Base-by-base conservation (phyloP, 2,113 vertebrate genomes). In the Bubalus kerabau region DNA sequence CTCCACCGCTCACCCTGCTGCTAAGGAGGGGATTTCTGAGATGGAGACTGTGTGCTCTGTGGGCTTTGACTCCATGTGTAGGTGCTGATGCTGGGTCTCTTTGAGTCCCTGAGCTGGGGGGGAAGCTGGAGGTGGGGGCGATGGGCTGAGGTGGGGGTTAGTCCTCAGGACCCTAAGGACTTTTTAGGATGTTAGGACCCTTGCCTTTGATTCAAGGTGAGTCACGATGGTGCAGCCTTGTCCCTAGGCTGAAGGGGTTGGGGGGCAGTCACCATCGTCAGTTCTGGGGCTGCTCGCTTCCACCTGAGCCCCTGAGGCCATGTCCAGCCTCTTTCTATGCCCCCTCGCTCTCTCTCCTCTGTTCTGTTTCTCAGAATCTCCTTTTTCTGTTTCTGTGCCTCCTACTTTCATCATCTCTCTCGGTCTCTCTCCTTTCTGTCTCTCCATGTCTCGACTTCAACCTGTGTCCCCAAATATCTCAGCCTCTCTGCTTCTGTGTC, bases 1-100 rank as follows among this genome's bases (percentile, higher is more conserved):
- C 87, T 91, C 87, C 48, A 23, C 28, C 23, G 17, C n/a, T 89
- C 60, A 94, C 78, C 57, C 57, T 6, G 9, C 59, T 2, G 43
- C 92, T 93, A 96, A 95, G 87, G 95, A 95, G 46, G 52, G 3
- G 48, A 43, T 74, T 91, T 43, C 87, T 87, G 64, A 74, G 87
- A 5, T 6, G 23, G 8, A 71, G 50, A 90, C 3, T 6, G 56
- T 36, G 93, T 40, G 56, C 14, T 87, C 26, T n/a, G 50, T 32
- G 15, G 15, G 46, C 48, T 92, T 93, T 62, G 36, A 7, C 48
- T n/a, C 13, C 26, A 3, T 36, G 87, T 5, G 46, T 21, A 40
- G 76, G 32, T 28, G 36, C 36, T 46, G 19, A 14, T 26, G 32
- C 7, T 17, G 48, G 74, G 74, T 43, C 62, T 54, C 28, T 83